Percentiles rank a stretch among this genome's conserved stretches.
These are phyloP conservation scores for Altica lythri DNA, from an alignment of 2,888 invertebrate genomes.

Conservation along the genomic window DNA sequence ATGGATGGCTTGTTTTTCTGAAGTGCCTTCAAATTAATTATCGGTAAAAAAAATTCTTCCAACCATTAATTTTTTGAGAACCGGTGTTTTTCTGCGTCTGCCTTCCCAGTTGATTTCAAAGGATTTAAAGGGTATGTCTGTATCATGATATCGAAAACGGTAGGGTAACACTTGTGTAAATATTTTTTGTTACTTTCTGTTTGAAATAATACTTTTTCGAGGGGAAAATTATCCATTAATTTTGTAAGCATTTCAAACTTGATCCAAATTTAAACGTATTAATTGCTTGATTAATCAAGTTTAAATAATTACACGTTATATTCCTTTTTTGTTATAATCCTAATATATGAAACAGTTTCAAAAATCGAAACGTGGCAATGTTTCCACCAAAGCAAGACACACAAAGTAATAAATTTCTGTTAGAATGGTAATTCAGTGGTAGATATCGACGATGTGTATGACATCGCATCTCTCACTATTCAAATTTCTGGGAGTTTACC, in stretches of 20 bases:
- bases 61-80: slow-evolving; percentile 34
- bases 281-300: too few relatives aligned
- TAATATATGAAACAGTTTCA: too few relatives aligned
- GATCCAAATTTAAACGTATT: too few relatives aligned
- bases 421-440: slow-evolving; percentile 48
- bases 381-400: slow-evolving; percentile 9
- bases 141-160: slow-evolving; percentile 21
- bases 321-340: too few relatives aligned
- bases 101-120: too few relatives aligned
- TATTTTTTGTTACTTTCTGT: slow-evolving; percentile 24
- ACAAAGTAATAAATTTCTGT: slow-evolving; percentile 38
- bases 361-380: too few relatives aligned
- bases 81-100: slow-evolving; percentile 33
- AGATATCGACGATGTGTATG: slow-evolving; percentile 46
- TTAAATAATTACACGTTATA: too few relatives aligned
- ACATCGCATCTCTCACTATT: slow-evolving; percentile 50
- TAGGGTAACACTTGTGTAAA: slow-evolving; percentile 34
- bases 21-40: slow-evolving; percentile 55
- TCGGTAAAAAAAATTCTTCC: slow-evolving; percentile 41
- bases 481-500: slow-evolving; percentile 54
- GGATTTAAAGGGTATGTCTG: slow-evolving; percentile 15
- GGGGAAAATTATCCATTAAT: too few relatives aligned
- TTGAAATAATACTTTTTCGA: slow-evolving; percentile 18
- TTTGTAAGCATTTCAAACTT: too few relatives aligned
- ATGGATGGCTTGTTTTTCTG: slow-evolving; percentile 56